phyloP scores from a whole-genome alignment of 2,888 invertebrate genomes.

The Invenusta paracnida region DNA sequence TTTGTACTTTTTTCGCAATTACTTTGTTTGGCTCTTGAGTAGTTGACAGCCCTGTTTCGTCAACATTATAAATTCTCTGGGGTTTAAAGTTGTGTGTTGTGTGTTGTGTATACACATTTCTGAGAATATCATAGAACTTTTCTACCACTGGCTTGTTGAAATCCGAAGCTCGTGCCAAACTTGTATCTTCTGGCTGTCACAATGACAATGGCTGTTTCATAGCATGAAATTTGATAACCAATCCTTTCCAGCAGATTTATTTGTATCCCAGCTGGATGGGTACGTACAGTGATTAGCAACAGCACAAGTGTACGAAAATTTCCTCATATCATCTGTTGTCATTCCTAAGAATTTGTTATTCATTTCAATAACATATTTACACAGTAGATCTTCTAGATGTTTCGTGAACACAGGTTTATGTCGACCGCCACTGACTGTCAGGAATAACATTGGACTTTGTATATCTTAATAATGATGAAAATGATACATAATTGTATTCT shows the following conservation, averaged over 20 bases:
- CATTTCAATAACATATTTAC: slow-evolving; percentile 26
- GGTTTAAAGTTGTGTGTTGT: slow-evolving; percentile 44
- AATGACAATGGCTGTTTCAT: not conserved
- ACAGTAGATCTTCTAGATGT: not conserved
- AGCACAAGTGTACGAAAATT: slow-evolving; percentile 7
- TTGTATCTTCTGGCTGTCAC: not conserved
- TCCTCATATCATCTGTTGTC: not conserved
- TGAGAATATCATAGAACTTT: slow-evolving; percentile 46
- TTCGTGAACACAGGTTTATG: not conserved
- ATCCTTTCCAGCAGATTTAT: slow-evolving; percentile 33
- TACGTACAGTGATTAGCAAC: not conserved
- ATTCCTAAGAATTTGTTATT: slow-evolving; percentile 18
- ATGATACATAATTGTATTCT: not conserved
- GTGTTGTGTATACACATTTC: slow-evolving; percentile 34
- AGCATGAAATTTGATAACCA: slow-evolving; percentile 31
- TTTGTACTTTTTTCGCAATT: slow-evolving; percentile 34
- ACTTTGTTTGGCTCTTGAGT: slow-evolving; percentile 45
- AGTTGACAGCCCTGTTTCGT: slow-evolving; percentile 47
- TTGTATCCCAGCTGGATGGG: slow-evolving; percentile 20
- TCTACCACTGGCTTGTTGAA: slow-evolving; percentile 46
- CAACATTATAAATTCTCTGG: slow-evolving; percentile 45
- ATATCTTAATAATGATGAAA: not conserved
- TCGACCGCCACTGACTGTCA: not conserved
- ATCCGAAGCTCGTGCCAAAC: slow-evolving; percentile 33
- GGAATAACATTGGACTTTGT: not conserved